phyloP scores from a whole-genome alignment of 23 tunicate genomes.

The Aplidium turbinatum region DNA sequence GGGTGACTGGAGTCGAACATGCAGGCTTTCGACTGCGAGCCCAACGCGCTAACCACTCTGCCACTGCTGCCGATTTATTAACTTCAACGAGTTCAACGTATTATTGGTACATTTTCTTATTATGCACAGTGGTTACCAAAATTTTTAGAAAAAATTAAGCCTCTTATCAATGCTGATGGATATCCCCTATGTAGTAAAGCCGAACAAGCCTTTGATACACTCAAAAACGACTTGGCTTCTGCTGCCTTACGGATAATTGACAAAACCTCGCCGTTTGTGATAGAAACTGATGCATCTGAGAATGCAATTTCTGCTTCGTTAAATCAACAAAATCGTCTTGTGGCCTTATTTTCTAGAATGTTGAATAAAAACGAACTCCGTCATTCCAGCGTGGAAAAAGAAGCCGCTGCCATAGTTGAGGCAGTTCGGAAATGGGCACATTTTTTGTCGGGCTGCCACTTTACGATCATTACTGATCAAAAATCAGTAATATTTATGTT shows the following conservation, averaged over 20 bases:
- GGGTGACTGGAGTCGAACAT: no score
- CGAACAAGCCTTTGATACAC: neutral
- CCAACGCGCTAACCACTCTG: no score
- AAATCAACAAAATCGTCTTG: slow-evolving; percentile 29
- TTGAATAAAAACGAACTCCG: slow-evolving; percentile 10
- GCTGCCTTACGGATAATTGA: slow-evolving; percentile 10
- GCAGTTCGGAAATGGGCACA: slow-evolving; percentile 23
- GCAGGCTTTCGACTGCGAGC: no score
- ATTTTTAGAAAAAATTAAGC: slow-evolving; percentile 18
- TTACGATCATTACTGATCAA: slow-evolving; percentile 35
- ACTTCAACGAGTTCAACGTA: no score
- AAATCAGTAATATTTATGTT: slow-evolving; percentile 26
- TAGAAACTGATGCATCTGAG: slow-evolving; percentile 38
- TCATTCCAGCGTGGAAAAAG: slow-evolving; percentile 22
- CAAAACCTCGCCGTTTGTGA: slow-evolving; percentile 12
- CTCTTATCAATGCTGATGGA: neutral
- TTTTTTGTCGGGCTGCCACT: slow-evolving; percentile 9
- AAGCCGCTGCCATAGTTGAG: slow-evolving; percentile 38
- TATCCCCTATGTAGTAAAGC: slow-evolving; percentile 21
- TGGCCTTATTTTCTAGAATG: slow-evolving; percentile 31
- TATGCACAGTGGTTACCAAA: slow-evolving; percentile 31
- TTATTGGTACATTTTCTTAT: slow-evolving; percentile 21
- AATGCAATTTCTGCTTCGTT: slow-evolving; percentile 38
- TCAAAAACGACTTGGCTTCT: neutral
- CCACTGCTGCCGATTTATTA: no score